Percentiles rank a stretch among this genome's conserved stretches.
These are phyloP conservation scores for Lasius fuliginosus DNA, from an alignment of 2,888 invertebrate genomes.

Conservation along the genomic window DNA sequence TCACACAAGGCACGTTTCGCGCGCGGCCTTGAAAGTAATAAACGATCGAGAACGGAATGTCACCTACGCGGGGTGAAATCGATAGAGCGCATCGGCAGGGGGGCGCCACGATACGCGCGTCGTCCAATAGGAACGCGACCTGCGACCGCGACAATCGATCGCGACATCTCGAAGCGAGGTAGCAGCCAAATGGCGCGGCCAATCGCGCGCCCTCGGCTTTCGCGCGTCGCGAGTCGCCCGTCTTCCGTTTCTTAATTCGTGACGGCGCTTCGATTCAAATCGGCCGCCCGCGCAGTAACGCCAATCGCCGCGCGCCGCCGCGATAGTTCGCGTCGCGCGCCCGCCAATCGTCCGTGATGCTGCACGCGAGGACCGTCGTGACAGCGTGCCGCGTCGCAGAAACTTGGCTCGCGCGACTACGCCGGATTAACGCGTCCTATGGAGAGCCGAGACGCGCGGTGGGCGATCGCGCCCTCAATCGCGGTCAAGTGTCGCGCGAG, in stretches of 20 bases:
- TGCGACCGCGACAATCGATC: not conserved
- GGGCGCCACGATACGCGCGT: not conserved
- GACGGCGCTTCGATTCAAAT: slow-evolving; percentile 57
- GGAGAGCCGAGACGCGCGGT: slow-evolving; percentile 43
- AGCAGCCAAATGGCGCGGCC: not conserved
- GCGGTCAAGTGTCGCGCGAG: slow-evolving; percentile 69
- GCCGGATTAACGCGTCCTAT: slow-evolving; percentile 35
- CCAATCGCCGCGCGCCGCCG: slow-evolving; percentile 64
- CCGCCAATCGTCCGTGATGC: slow-evolving; percentile 78
- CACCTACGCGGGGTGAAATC: not conserved
- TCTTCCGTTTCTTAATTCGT: not conserved
- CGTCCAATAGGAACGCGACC: not conserved
- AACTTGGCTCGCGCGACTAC: slow-evolving; percentile 45
- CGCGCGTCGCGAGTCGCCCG: not conserved
- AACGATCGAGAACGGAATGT: not conserved
- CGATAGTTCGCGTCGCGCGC: slow-evolving; percentile 42
- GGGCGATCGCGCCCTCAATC: slow-evolving; percentile 64
- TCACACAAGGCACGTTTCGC: not conserved
- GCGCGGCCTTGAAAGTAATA: not conserved
- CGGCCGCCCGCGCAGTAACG: slow-evolving; percentile 61
- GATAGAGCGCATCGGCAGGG: no score
- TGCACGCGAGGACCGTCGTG: slow-evolving; percentile 75
- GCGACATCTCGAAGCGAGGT: not conserved
- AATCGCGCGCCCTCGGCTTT: not conserved
- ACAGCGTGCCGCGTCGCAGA: slow-evolving; percentile 62